Evolutionary conservation across 2,888 invertebrate genomes (phyloP), one percentile per base, ranked within the genome.

Genomic region (Drosophila nr. medialis): DNA sequence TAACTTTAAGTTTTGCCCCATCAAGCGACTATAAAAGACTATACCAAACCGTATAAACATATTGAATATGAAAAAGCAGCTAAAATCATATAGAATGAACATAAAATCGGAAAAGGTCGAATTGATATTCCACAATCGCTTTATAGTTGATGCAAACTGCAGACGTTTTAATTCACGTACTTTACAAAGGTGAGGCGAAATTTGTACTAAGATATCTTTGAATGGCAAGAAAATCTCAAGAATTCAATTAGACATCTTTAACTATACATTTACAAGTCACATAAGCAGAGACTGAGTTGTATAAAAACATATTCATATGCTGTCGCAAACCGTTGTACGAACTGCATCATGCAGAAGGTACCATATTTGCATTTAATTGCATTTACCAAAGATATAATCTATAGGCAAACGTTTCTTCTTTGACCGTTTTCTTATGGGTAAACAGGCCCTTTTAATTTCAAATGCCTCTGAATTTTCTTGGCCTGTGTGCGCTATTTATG

Each of bases 371-470:
- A 36, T 18, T 36, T 18, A 36, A 18, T 36, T 36, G 15, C 36
- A 38, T 38, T 36, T 29, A 29, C 7, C 36, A 15, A 36, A 36
- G 36, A 7, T 36, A 36, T 36, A 36, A 36, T 18, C 7, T 42
- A 42, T 42, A 21, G 3, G n/a, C 10, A 21, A 45, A 24, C 45
- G 24, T 13, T 13, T 24, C 4, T 21, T 48, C 27, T 21, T 48
- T 40, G n/a, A 40, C 40, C 24, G 4, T 24, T 15, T 24, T 7
- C 6, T 7, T 48, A 15, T 32, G 21, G 40, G 48, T 18, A 27
- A 38, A 30, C 54, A 38, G 65, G 74, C 81, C 75, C 70, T 68
- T 75, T 77, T 72, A 74, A 64, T 73, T 72, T 63, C 34, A 64
- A 38, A 59, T 64, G 55, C 48, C 67, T 62, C 30, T 27, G 54